Conservation (phyloP, 2,888 invertebrate genomes). For the Pharmacophagus antenor region DNA sequence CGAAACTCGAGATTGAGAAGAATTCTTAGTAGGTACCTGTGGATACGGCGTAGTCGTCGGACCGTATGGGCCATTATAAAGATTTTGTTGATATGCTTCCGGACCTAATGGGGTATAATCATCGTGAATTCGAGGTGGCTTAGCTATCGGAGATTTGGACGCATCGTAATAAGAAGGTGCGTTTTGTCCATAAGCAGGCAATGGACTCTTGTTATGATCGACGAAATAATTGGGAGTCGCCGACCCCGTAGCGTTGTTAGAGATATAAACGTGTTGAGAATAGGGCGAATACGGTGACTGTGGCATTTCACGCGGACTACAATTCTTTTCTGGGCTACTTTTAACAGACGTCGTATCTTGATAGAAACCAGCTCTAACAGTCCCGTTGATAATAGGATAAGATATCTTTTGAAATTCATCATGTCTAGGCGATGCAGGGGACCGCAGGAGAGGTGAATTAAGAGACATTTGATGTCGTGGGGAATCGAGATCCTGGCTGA, state of each 20-base stretch:
- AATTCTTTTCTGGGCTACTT: slow-evolving; percentile 91
- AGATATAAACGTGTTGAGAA: slow-evolving; percentile 72
- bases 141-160: slow-evolving; percentile 69
- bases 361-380: slow-evolving; percentile 93
- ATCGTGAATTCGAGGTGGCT: slow-evolving; percentile 76
- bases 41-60: slow-evolving; percentile 63
- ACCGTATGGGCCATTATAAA: slow-evolving; percentile 66
- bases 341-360: slow-evolving; percentile 92
- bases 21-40: slow-evolving; percentile 56
- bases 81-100: slow-evolving; percentile 76
- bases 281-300: slow-evolving; percentile 73
- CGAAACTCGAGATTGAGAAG: slow-evolving; percentile 55
- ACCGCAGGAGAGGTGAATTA: slow-evolving; percentile 86
- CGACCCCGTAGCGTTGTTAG: slow-evolving; percentile 57
- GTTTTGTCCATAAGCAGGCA: slow-evolving; percentile 69
- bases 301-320: slow-evolving; percentile 88
- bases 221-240: slow-evolving; percentile 68
- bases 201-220: slow-evolving; percentile 71
- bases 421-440: slow-evolving; percentile 88
- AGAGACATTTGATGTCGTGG: slow-evolving; percentile 88
- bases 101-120: slow-evolving; percentile 80
- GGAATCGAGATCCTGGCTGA: slow-evolving; percentile 88
- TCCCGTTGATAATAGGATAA: slow-evolving; percentile 88
- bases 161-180: slow-evolving; percentile 83
- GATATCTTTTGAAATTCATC: slow-evolving; percentile 86